Conservation (phyloP, 2,797 vertebrate genomes). For the Hoplostethus mediterraneus region DNA sequence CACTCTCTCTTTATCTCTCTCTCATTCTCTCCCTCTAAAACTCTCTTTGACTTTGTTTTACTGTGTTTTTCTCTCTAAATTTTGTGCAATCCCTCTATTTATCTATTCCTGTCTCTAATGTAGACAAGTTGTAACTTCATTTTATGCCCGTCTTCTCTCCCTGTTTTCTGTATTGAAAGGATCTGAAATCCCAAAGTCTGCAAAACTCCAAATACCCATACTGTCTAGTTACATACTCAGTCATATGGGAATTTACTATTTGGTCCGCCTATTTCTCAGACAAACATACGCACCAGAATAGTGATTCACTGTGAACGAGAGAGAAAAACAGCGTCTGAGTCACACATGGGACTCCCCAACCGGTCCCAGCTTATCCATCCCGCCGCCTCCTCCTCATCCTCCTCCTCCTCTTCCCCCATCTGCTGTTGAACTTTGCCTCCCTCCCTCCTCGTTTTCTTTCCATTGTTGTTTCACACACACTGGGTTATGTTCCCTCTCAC, state of each 20-base stretch:
- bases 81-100: background rate
- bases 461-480: constrained; percentile 52
- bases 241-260: constrained; percentile 22
- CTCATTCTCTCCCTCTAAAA: constrained; percentile 34
- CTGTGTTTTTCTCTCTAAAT: constrained; percentile 3
- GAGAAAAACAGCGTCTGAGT: constrained; percentile 31
- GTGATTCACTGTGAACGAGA: constrained; percentile 22
- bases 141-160: background rate
- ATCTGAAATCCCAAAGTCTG: constrained; percentile 15
- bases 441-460: constrained; percentile 48
- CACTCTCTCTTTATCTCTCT: constrained; percentile 38
- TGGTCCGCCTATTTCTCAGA: constrained; percentile 51
- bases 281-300: constrained; percentile 23
- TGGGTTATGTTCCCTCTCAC: constrained; percentile 3
- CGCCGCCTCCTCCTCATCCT: constrained; percentile 1
- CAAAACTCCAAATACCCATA: background rate
- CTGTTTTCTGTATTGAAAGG: background rate
- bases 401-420: constrained; percentile 26
- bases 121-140: constrained; percentile 42
- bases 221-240: background rate
- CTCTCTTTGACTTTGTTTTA: constrained; percentile 33
- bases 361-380: constrained; percentile 35
- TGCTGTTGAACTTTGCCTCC: constrained; percentile 60
- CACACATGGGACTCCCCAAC: constrained; percentile 41
- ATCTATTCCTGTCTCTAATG: constrained; percentile 28